These are phyloP conservation scores for Oreochromis spilurus DNA, from an alignment of 2,113 vertebrate species.

Conservation along the genomic window DNA sequence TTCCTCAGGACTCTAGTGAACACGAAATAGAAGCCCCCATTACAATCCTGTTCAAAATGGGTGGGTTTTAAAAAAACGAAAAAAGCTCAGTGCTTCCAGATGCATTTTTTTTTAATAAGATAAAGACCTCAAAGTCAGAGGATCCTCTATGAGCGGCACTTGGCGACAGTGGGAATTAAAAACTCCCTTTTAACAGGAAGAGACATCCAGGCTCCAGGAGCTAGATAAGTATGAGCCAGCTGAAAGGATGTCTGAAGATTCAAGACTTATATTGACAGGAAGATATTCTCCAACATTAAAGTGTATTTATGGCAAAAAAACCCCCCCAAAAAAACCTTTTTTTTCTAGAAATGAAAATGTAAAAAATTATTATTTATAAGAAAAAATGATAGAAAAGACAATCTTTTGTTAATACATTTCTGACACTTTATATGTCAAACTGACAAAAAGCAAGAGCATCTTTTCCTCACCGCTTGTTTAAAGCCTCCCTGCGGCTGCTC, in stretches of 20 bases:
- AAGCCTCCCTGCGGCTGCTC: not conserved
- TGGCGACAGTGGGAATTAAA: not conserved
- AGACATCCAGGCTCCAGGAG: not conserved
- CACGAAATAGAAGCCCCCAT: not conserved
- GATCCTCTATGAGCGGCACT: not conserved
- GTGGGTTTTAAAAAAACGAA: not conserved
- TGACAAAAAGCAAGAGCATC: not conserved
- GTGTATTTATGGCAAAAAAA: not conserved
- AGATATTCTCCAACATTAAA: not conserved
- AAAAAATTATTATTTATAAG: not conserved
- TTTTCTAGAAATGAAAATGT: not conserved
- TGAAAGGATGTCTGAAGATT: not conserved
- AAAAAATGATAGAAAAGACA: not conserved
- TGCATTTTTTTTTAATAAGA: not conserved
- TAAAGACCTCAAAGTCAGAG: not conserved
- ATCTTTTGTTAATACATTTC: not conserved
- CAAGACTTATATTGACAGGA: not conserved
- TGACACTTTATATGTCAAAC: not conserved
- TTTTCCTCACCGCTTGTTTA: conserved; percentile 4
- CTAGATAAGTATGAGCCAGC: not conserved
- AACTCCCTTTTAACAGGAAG: not conserved
- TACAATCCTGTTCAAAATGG: not conserved
- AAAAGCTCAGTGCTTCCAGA: not conserved
- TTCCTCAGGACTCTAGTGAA: conserved; percentile 35
- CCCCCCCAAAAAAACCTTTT: too few relatives aligned